These are phyloP conservation scores for Xerus inauris DNA, from an alignment of 2,113 vertebrate species.

Conservation along the genomic window DNA sequence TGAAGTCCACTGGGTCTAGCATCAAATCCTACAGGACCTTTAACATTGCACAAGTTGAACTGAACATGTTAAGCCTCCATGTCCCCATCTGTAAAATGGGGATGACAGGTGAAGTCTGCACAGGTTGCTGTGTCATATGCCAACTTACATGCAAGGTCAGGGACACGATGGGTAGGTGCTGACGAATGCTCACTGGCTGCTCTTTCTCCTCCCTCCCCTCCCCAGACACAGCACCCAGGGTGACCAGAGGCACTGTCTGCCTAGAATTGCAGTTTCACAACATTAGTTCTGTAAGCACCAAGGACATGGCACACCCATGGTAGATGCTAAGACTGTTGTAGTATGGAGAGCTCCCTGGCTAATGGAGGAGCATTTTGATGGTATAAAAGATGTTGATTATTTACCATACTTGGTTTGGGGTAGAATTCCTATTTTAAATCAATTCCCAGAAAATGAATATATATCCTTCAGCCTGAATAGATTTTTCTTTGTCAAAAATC, in stretches of 20 bases:
- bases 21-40: background rate
- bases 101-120: background rate
- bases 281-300: background rate
- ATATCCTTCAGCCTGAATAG: background rate
- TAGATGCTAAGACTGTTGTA: background rate
- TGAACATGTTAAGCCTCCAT: background rate
- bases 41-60: background rate
- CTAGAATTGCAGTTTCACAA: background rate
- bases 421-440: background rate
- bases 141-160: background rate
- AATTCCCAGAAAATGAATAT: background rate
- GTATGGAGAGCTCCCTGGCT: background rate
- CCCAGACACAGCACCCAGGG: background rate
- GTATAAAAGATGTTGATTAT: background rate
- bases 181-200: background rate
- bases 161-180: accelerated
- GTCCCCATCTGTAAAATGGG: background rate
- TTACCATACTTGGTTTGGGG: background rate
- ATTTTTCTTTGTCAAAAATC: background rate
- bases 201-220: background rate
- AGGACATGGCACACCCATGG: background rate
- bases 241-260: background rate
- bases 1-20: background rate
- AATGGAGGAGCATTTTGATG: background rate
- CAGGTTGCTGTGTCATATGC: background rate